Percentiles rank a stretch among this genome's conserved stretches.
Conservation (phyloP, 2,113 vertebrate genomes). For the Limanda limanda region DNA sequence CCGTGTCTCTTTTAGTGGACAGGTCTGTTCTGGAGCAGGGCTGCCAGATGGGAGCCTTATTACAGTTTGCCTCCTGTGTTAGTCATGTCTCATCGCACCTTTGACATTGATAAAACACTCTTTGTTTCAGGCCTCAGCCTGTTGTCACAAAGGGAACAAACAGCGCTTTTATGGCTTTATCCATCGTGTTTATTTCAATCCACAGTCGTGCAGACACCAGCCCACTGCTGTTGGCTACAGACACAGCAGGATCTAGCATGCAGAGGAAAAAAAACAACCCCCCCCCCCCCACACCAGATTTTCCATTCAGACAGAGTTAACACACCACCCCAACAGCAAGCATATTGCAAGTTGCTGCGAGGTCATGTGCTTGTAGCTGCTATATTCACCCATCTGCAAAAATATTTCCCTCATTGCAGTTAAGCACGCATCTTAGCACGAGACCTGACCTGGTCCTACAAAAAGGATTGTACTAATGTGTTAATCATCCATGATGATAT, state of each 20-base stretch:
- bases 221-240: conserved; percentile 33
- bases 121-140: conserved; percentile 71
- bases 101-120: conserved; percentile 72
- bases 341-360: neutral
- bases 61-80: conserved; percentile 73
- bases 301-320: conserved; percentile 33
- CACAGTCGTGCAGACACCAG: conserved; percentile 62
- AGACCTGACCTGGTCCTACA: neutral
- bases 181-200: conserved; percentile 68
- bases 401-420: neutral
- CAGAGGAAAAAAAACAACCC: conserved; percentile 31
- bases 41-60: conserved; percentile 70
- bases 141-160: conserved; percentile 72
- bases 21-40: conserved; percentile 44
- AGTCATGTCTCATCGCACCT: conserved; percentile 77
- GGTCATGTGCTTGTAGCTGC: neutral
- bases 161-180: conserved; percentile 71
- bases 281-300: conserved; percentile 11
- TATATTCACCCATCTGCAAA: conserved; percentile 17
- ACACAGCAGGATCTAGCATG: conserved; percentile 44
- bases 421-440: neutral
- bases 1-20: conserved; percentile 14
- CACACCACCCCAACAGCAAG: conserved; percentile 4
- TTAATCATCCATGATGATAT: neutral
- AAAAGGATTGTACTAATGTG: neutral